phyloP scores from a whole-genome alignment of 1,140 invertebrate genomes.

The Nymphalis io region DNA sequence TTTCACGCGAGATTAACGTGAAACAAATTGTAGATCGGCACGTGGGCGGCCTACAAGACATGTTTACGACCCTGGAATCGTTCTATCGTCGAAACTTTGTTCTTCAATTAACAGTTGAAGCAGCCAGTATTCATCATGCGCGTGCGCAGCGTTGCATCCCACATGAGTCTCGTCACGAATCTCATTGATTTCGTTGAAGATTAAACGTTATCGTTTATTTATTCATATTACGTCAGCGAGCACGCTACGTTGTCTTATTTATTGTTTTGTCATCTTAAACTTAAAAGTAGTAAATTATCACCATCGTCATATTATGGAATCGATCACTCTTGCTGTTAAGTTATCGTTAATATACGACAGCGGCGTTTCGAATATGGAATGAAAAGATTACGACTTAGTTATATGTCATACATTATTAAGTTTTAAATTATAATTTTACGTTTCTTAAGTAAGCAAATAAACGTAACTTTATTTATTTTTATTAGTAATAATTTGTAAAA shows the following conservation, averaged over 20 bases:
- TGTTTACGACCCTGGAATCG: conserved; percentile 51
- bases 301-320: conserved; percentile 9
- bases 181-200: conserved; percentile 39
- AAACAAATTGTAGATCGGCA: conserved; percentile 68
- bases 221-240: conserved; percentile 34
- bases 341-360: neutral
- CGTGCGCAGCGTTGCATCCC: conserved; percentile 31
- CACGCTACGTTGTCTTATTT: conserved; percentile 20
- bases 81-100: conserved; percentile 43
- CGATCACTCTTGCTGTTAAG: neutral
- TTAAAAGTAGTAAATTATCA: conserved; percentile 23
- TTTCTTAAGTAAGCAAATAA: neutral
- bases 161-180: conserved; percentile 39
- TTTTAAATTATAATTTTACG: conserved; percentile 7
- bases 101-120: conserved; percentile 56
- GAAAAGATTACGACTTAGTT: neutral
- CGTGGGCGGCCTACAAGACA: conserved; percentile 55
- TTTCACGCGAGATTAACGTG: conserved; percentile 69
- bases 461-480: neutral
- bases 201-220: conserved; percentile 41
- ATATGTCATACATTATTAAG: neutral
- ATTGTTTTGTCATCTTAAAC: conserved; percentile 25
- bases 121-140: conserved; percentile 23
- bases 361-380: neutral
- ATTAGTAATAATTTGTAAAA: neutral